phyloP scores from a whole-genome alignment of 1,140 invertebrate genomes.

The Trypoxylus dichotomus region DNA sequence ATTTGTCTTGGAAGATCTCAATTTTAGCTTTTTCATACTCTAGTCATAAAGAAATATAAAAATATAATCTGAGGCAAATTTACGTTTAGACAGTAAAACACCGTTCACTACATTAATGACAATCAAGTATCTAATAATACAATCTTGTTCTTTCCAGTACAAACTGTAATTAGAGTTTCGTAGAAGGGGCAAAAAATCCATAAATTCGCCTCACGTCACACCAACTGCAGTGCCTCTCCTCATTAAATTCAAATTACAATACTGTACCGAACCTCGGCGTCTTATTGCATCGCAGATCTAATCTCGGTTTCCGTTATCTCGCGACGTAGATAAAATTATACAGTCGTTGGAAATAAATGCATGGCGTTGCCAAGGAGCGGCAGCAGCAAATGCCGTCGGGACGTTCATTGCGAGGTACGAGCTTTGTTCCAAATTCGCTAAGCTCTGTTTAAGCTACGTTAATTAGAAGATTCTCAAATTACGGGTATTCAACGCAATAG shows the following conservation, averaged over 20 bases:
- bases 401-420: background rate
- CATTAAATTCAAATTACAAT: background rate
- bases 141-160: no score
- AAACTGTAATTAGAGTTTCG: background rate
- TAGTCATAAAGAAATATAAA: no score
- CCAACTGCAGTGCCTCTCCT: background rate
- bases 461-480: background rate
- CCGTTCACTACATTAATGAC: no score
- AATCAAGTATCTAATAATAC: no score
- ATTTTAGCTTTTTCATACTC: no score
- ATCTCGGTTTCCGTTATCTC: background rate
- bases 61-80: no score
- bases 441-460: background rate
- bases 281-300: background rate
- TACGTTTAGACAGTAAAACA: no score
- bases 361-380: background rate
- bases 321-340: background rate
- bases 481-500: background rate
- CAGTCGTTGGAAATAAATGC: background rate
- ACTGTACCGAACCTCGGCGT: background rate
- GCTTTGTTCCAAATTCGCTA: background rate
- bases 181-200: background rate
- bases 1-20: no score
- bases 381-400: background rate
- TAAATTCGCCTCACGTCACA: background rate